phyloP scores from a whole-genome alignment of 2,113 vertebrate genomes.

The Trematocara zebra region DNA sequence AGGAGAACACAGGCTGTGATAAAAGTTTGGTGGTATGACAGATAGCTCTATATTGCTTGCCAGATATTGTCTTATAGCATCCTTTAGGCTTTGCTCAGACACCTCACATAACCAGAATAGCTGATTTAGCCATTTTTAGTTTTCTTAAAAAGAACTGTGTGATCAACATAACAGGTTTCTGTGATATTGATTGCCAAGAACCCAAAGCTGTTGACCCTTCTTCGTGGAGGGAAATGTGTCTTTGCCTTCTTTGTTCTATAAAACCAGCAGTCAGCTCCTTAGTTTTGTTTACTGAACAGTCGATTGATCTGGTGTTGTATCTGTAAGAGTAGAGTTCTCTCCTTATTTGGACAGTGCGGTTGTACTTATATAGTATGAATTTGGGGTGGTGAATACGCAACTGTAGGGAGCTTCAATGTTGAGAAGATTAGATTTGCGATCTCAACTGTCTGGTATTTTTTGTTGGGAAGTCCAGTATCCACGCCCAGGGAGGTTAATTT shows the following conservation, averaged over 20 bases:
- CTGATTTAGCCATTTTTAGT: not conserved
- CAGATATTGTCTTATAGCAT: not conserved
- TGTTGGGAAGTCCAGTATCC: not conserved
- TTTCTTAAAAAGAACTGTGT: not conserved
- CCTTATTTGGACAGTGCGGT: not conserved
- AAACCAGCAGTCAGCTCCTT: not conserved
- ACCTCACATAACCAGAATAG: not conserved
- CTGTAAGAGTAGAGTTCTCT: not conserved
- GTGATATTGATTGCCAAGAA: not conserved
- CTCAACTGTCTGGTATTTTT: not conserved
- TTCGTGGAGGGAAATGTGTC: not conserved
- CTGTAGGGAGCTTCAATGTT: not conserved
- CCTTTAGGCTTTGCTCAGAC: not conserved
- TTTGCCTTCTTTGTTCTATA: not conserved
- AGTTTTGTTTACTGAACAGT: not conserved
- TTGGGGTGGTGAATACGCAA: not conserved
- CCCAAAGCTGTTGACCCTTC: not conserved
- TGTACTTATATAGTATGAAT: not conserved
- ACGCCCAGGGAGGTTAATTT: not conserved
- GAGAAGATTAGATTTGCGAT: not conserved
- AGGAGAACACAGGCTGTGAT: not conserved
- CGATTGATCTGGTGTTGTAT: not conserved
- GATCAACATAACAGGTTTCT: not conserved
- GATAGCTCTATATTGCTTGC: not conserved
- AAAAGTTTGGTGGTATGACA: not conserved